phyloP scores from a whole-genome alignment of 1,140 invertebrate genomes.

The Drosophila funebris region DNA sequence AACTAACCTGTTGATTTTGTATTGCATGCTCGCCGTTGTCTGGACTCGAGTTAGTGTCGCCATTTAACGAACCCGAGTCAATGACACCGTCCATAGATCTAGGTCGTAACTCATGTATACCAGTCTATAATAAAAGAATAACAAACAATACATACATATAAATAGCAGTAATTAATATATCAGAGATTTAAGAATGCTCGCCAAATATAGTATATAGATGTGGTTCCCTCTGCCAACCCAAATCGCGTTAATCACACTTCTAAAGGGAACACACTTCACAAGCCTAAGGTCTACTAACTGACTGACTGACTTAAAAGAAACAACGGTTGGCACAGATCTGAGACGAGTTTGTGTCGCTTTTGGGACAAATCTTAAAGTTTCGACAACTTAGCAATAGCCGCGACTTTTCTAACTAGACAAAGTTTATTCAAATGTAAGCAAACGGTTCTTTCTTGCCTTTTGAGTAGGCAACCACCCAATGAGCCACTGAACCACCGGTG shows the following conservation, averaged over 20 bases:
- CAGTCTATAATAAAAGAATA: conserved; percentile 57
- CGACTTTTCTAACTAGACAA: conserved; percentile 44
- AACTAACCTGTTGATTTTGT: conserved; percentile 71
- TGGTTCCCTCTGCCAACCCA: not conserved
- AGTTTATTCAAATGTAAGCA: conserved; percentile 51
- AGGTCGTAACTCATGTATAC: conserved; percentile 64
- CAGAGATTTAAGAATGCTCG: not conserved
- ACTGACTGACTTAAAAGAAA: conserved; percentile 15
- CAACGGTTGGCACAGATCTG: conserved; percentile 49
- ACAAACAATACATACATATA: not conserved
- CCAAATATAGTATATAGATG: not conserved
- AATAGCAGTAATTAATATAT: conserved; percentile 7
- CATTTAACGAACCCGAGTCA: conserved; percentile 74
- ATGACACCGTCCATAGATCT: conserved; percentile 71
- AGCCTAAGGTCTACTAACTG: not conserved
- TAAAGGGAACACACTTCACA: not conserved
- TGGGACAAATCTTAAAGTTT: conserved; percentile 32
- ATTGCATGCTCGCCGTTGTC: conserved; percentile 57
- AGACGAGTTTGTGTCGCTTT: not conserved
- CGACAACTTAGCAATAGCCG: not conserved
- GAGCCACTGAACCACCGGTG: conserved; percentile 2
- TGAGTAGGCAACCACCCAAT: conserved; percentile 6
- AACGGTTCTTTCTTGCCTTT: conserved; percentile 50
- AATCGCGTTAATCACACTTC: not conserved
- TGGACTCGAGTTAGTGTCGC: conserved; percentile 62